Percentiles rank a stretch among this genome's conserved stretches.
Evolutionary conservation across 2,113 vertebrate species (phyloP).

Genomic region (Eretmochelys imbricata): DNA sequence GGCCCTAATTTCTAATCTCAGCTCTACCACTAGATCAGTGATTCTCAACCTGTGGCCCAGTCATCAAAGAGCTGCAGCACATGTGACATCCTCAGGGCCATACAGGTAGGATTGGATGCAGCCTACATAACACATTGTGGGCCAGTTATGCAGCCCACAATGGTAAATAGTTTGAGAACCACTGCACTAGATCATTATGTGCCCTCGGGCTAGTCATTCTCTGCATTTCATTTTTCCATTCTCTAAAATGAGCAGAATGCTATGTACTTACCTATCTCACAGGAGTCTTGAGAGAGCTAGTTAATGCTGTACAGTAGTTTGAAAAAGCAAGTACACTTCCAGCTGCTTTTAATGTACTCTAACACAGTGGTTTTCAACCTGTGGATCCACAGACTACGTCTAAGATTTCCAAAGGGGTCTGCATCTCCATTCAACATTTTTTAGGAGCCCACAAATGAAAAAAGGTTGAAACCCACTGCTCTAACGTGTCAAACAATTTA

Average conservation of each 20-base stretch:
- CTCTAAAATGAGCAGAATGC: background rate
- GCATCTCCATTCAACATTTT: background rate
- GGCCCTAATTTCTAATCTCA: background rate
- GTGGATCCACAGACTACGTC: too few species aligned
- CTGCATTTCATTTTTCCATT: background rate
- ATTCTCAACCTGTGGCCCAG: too few species aligned
- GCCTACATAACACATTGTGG: too few species aligned
- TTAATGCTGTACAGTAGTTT: background rate
- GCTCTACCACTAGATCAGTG: background rate
- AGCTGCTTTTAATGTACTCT: background rate
- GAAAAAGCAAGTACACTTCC: background rate
- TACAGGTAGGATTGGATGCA: too few species aligned
- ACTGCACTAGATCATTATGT: background rate
- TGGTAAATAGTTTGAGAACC: too few species aligned
- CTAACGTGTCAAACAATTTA: background rate
- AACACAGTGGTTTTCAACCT: background rate
- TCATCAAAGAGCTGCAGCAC: too few species aligned
- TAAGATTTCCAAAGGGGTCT: background rate
- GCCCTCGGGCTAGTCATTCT: background rate
- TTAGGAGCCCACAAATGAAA: background rate
- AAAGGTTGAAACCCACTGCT: background rate
- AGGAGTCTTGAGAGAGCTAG: background rate
- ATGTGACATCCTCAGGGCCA: too few species aligned
- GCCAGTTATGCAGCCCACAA: too few species aligned
- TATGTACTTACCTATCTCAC: background rate